Percentiles rank a stretch among this genome's conserved stretches.
These are phyloP conservation scores for Ciconia nigra DNA, from an alignment of 2,797 vertebrate species.

Conservation along the genomic window DNA sequence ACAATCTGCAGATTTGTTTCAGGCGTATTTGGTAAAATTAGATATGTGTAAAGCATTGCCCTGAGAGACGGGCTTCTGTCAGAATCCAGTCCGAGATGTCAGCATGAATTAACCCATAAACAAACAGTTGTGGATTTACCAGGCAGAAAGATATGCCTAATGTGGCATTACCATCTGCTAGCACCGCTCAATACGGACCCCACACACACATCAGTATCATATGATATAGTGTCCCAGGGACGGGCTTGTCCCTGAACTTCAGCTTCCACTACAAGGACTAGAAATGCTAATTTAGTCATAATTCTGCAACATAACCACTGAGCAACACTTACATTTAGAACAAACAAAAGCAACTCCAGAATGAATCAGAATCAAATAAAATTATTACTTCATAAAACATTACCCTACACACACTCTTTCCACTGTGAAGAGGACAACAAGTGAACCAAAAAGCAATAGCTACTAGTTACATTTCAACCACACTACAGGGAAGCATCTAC, in stretches of 20 bases:
- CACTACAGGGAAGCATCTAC: not conserved
- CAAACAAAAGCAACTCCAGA: not conserved
- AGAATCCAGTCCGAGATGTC: not conserved
- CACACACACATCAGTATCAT: fast-evolving
- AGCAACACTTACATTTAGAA: not conserved
- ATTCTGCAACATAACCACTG: not conserved
- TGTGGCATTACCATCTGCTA: not conserved
- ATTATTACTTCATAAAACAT: not conserved
- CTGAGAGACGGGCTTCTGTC: not conserved
- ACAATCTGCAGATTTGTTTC: not conserved
- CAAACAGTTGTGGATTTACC: not conserved
- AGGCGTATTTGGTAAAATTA: not conserved
- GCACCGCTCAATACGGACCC: not conserved
- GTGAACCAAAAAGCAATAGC: not conserved
- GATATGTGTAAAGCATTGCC: not conserved
- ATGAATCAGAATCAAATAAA: not conserved
- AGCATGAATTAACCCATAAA: not conserved
- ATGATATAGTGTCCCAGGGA: not conserved
- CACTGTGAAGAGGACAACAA: not conserved
- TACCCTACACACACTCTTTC: not conserved
- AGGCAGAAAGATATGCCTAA: not conserved
- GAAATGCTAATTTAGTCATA: not conserved
- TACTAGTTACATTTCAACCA: not conserved
- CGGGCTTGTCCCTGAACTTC: not conserved
- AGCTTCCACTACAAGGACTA: not conserved